phyloP scores from a whole-genome alignment of 2,113 vertebrate species.

The Mohoua ochrocephala region DNA sequence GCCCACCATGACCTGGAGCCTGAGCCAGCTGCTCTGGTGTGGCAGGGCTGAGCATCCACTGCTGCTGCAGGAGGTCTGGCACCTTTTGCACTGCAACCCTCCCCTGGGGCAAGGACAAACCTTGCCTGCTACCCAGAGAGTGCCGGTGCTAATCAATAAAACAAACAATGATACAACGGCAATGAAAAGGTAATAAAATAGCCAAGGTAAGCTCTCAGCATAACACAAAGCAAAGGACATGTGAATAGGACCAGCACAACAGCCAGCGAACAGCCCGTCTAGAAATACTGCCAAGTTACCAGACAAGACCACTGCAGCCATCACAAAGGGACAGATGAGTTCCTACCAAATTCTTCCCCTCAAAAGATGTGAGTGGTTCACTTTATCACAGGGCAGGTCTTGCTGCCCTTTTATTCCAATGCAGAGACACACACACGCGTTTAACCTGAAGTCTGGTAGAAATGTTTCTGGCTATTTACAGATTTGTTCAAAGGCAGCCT shows the following conservation, averaged over 20 bases:
- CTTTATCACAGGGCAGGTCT: background rate
- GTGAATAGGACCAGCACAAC: background rate
- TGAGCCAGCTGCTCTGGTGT: background rate
- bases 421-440: background rate
- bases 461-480: background rate
- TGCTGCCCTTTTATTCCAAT: background rate
- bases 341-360: background rate
- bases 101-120: background rate
- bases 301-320: background rate
- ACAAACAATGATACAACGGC: fast-evolving
- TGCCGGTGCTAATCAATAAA: background rate
- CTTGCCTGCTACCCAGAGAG: background rate
- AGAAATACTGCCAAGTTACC: background rate
- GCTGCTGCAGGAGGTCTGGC: background rate
- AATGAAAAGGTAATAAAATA: background rate
- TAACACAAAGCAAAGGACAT: background rate
- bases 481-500: background rate
- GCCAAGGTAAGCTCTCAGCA: background rate
- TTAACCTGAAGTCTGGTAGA: background rate
- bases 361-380: background rate
- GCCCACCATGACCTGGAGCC: background rate
- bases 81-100: background rate
- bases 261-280: background rate
- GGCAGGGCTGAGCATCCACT: fast-evolving
- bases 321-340: background rate